Conservation (phyloP, 2,888 invertebrate species). For the Geotrupes spiniger region DNA sequence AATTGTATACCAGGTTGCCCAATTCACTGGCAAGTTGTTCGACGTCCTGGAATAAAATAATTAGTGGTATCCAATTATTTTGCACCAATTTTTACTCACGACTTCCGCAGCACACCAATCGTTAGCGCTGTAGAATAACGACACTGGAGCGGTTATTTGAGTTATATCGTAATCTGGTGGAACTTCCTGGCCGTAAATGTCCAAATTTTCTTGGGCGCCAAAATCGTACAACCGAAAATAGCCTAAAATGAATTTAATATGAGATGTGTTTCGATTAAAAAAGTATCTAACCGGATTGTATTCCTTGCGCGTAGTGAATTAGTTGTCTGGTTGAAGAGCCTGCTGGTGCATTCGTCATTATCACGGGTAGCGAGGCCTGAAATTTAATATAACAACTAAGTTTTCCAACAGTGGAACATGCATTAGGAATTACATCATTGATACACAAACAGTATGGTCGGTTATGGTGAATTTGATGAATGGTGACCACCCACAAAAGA, state of each 20-base stretch:
- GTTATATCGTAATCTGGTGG: slow-evolving; percentile 56
- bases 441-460: no score
- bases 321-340: slow-evolving; percentile 59
- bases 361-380: slow-evolving; percentile 40
- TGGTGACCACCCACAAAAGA: no score
- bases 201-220: slow-evolving; percentile 49
- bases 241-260: slow-evolving; percentile 8
- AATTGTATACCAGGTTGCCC: slow-evolving; percentile 41
- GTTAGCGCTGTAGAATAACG: slow-evolving; percentile 57
- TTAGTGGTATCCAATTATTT: no score
- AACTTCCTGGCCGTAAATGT: slow-evolving; percentile 49
- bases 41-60: slow-evolving; percentile 52
- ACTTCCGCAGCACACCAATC: slow-evolving; percentile 61
- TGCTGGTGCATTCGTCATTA: slow-evolving; percentile 45
- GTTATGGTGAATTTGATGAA: no score
- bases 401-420: no score
- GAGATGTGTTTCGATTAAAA: no score
- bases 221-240: slow-evolving; percentile 48
- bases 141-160: slow-evolving; percentile 55
- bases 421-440: no score
- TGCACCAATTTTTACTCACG: no score
- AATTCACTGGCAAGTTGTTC: slow-evolving; percentile 53
- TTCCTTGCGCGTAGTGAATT: slow-evolving; percentile 68
- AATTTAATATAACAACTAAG: background rate
- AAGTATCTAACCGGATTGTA: slow-evolving; percentile 41